These are phyloP conservation scores for Cynocephalus volans DNA, from an alignment of 2,113 vertebrate species.

Conservation along the genomic window DNA sequence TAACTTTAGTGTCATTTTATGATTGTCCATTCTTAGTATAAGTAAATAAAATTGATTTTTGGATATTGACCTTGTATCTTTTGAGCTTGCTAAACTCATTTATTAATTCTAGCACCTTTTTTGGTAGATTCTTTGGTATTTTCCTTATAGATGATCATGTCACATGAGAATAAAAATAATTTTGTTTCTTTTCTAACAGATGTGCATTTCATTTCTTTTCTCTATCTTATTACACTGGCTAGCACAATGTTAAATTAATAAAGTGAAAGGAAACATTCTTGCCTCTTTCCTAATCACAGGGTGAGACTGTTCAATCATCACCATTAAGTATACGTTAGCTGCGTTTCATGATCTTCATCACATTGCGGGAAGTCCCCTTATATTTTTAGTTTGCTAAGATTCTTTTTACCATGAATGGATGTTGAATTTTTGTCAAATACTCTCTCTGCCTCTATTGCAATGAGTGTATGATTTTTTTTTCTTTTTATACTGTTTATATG, in stretches of 20 bases:
- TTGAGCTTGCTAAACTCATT: background rate
- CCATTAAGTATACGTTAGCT: background rate
- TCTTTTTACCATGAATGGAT: background rate
- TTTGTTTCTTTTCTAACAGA: background rate
- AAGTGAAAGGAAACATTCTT: background rate
- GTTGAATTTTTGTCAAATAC: background rate
- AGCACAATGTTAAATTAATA: background rate
- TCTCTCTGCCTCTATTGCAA: background rate
- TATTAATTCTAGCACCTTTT: background rate
- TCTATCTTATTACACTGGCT: background rate
- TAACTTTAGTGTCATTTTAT: background rate
- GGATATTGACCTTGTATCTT: background rate
- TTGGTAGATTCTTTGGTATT: background rate
- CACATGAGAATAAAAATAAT: background rate
- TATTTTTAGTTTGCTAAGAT: background rate
- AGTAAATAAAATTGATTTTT: background rate
- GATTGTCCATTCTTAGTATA: background rate
- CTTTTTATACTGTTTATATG: background rate
- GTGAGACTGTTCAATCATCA: background rate
- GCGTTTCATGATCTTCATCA: background rate
- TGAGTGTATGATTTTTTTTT: background rate
- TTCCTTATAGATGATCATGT: background rate
- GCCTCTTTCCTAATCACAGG: background rate
- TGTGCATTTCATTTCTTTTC: slow-evolving; percentile 1
- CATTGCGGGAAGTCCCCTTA: background rate